These are phyloP conservation scores for Tyrannus savana DNA, from an alignment of 2,113 vertebrate genomes.

Conservation along the genomic window DNA sequence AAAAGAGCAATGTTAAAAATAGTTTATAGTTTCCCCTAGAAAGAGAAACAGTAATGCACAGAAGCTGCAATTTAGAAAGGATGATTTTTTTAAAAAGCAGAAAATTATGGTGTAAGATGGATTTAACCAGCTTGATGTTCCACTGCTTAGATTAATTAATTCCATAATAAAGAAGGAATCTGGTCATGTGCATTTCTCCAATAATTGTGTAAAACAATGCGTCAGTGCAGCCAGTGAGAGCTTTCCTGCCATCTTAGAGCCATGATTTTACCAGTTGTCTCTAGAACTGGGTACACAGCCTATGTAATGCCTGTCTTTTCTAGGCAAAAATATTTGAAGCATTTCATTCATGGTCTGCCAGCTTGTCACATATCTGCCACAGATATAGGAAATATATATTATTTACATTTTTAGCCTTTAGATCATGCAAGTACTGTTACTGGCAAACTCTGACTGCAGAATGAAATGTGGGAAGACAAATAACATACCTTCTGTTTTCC, in stretches of 20 bases:
- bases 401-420: slow-evolving; percentile 21
- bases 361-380: not conserved
- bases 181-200: not conserved
- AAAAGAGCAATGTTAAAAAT: not conserved
- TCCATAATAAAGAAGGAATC: not conserved
- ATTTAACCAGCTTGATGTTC: not conserved
- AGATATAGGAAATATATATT: not conserved
- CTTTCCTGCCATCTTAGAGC: not conserved
- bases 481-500: not conserved
- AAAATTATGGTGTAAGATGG: not conserved
- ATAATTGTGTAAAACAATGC: not conserved
- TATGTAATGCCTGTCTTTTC: not conserved
- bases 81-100: not conserved
- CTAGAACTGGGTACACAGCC: not conserved
- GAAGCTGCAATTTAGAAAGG: not conserved
- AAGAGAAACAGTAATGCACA: not conserved
- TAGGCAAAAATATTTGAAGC: not conserved
- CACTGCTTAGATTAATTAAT: not conserved
- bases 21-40: not conserved
- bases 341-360: not conserved
- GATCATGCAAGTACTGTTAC: not conserved
- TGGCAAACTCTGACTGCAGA: not conserved
- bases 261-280: not conserved
- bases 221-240: not conserved
- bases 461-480: not conserved